These are phyloP conservation scores for Orycteropus afer DNA, from an alignment of 2,113 vertebrate species.

Conservation along the genomic window DNA sequence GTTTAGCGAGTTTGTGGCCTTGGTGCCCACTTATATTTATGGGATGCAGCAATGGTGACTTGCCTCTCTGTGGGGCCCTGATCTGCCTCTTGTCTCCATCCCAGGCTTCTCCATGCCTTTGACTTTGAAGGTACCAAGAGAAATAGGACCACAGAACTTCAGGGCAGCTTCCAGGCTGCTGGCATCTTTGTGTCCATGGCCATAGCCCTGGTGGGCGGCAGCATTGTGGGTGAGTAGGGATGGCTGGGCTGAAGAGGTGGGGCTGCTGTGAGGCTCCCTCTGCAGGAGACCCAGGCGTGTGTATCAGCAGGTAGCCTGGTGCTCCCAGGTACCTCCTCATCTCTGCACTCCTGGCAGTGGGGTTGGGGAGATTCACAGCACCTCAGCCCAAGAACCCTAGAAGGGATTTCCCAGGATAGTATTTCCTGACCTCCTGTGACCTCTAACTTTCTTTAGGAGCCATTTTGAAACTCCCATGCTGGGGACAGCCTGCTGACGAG, in stretches of 20 bases:
- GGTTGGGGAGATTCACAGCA: background rate
- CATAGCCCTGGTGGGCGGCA: slow-evolving; percentile 93
- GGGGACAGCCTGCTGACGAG: slow-evolving; percentile 93
- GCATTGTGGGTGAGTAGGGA: slow-evolving; percentile 90
- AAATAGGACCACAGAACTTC: slow-evolving; percentile 75
- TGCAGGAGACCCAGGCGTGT: background rate
- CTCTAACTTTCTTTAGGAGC: slow-evolving; percentile 84
- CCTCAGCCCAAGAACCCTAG: background rate
- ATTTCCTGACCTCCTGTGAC: background rate
- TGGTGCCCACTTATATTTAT: rapidly evolving
- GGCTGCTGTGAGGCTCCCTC: background rate
- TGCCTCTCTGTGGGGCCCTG: background rate
- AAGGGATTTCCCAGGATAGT: background rate
- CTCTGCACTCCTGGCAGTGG: background rate
- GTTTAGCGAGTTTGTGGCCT: background rate
- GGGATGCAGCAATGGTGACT: background rate
- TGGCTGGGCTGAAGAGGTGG: background rate
- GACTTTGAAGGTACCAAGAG: slow-evolving; percentile 77
- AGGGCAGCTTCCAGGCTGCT: slow-evolving; percentile 93
- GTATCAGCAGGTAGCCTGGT: background rate
- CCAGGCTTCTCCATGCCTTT: slow-evolving; percentile 88
- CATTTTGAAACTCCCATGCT: slow-evolving; percentile 93
- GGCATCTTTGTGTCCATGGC: slow-evolving; percentile 91
- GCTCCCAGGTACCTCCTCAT: too few species aligned
- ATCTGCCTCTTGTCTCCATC: slow-evolving; percentile 1